Evolutionary conservation across 2,113 vertebrate genomes (phyloP), one percentile per base, ranked within the genome.

Genomic region (Myotis brandtii): DNA sequence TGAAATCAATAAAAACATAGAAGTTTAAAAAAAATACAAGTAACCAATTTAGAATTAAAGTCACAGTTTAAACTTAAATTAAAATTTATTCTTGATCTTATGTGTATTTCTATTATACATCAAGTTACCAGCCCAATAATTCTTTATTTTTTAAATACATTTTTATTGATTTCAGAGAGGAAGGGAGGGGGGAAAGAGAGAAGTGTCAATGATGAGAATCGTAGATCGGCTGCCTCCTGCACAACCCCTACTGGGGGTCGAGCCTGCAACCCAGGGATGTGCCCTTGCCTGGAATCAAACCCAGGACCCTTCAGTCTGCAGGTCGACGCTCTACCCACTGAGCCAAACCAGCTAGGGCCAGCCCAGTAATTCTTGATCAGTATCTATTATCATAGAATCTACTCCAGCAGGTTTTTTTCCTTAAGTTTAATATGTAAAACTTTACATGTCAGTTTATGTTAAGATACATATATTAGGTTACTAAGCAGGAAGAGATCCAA

Each of bases 21-120:
- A 46, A 46, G 46, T 46, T 46, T 46, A 1, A 46, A 46, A 46
- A 46, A 46, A 46, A 46, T 88, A 97, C 81, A 95, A 95, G 93
- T 97, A 98, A 98, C 98, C 98, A 95, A 95, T 98, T 97, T 96
- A 98, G 95, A 98, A 95, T 96, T 97, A 98, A 98, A 97, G 89
- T 95, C 95, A 97, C 0, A 95, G 95, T 96, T 98, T 91, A 96
- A 97, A 72, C 81, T 97, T 92, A 73, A 96, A 96, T 75, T 86
- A 94, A 79, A 73, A 79, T 77, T 75, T 52, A 75, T 66, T 95
- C 69, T 92, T 84, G n/a, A 82, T 75, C 21, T 77, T 67, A 56
- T 89, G 43, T 77, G 1, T 79, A 79, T 89, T 95, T 91, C 66
- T 93, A 90, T 86, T 94, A 94, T 59, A 79, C 34, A 85, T 90